phyloP scores from a whole-genome alignment of 2,797 vertebrate genomes.

The Natrix natrix region DNA sequence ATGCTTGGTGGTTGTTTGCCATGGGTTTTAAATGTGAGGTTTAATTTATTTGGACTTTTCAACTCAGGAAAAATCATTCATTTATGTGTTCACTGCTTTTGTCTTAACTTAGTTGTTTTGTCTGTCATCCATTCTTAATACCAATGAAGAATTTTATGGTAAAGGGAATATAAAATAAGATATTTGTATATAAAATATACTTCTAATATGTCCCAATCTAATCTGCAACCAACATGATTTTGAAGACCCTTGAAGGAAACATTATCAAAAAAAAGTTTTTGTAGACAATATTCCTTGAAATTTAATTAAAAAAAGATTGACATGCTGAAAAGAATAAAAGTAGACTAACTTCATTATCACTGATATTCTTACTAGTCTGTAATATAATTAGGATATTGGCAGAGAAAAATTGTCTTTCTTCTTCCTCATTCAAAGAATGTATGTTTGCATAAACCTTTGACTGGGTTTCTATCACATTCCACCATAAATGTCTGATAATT shows the following conservation, averaged over 20 bases:
- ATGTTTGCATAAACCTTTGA: slow-evolving; percentile 27
- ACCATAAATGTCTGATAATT: slow-evolving; percentile 47
- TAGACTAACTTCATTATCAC: background rate
- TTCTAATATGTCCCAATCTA: background rate
- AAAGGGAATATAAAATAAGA: background rate
- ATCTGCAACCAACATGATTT: background rate
- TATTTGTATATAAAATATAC: background rate
- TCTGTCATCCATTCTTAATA: background rate
- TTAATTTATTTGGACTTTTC: background rate
- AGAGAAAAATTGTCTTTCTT: background rate
- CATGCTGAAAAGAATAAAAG: background rate
- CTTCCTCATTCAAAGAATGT: background rate
- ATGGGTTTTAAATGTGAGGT: background rate
- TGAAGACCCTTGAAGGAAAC: background rate
- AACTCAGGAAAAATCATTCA: background rate
- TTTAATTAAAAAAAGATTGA: background rate
- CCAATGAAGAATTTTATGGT: background rate
- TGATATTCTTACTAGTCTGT: background rate
- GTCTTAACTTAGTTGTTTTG: background rate
- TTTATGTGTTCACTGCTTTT: background rate
- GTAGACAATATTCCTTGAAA: background rate
- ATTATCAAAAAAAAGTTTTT: background rate
- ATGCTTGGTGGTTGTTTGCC: background rate
- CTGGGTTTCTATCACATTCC: slow-evolving; percentile 29
- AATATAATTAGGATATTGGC: background rate